These are phyloP conservation scores for Gortyna flavago DNA, from an alignment of 2,888 invertebrate species.

Conservation along the genomic window DNA sequence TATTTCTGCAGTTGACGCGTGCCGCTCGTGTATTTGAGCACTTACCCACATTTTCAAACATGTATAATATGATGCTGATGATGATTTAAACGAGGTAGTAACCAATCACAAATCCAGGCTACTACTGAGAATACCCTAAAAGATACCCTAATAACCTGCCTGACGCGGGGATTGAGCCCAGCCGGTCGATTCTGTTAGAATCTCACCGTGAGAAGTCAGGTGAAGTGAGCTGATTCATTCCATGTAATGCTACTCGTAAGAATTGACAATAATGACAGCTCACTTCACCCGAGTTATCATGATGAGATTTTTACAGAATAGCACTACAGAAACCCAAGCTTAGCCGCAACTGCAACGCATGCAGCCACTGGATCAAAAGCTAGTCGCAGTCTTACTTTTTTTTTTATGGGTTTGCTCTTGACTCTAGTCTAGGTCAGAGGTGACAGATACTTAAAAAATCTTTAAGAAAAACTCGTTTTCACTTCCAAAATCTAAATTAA, in stretches of 20 bases:
- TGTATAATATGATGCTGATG: not conserved
- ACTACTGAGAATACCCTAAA: not conserved
- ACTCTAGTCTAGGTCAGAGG: too few relatives aligned
- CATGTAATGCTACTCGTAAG: too few relatives aligned
- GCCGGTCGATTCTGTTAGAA: too few relatives aligned
- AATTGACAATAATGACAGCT: too few relatives aligned
- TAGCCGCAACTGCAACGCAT: not conserved
- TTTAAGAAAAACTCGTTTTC: too few relatives aligned
- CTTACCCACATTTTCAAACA: not conserved
- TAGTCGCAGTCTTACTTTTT: not conserved
- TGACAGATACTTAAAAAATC: not conserved
- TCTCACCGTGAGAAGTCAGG: too few relatives aligned
- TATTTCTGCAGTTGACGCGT: too few relatives aligned
- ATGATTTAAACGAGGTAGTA: not conserved
- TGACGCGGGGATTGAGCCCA: not conserved
- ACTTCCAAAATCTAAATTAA: not conserved
- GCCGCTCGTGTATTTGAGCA: not conserved
- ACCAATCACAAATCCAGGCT: not conserved
- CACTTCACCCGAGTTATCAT: too few relatives aligned
- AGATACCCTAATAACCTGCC: too few relatives aligned
- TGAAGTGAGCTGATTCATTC: too few relatives aligned
- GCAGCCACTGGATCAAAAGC: not conserved
- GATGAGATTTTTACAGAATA: too few relatives aligned
- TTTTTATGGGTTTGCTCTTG: too few relatives aligned
- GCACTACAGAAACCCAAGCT: not conserved